Percentiles rank a stretch among this genome's conserved stretches.
phyloP scores from a whole-genome alignment of 2,888 invertebrate species.

The Bursaphelenchus okinawaensis region DNA sequence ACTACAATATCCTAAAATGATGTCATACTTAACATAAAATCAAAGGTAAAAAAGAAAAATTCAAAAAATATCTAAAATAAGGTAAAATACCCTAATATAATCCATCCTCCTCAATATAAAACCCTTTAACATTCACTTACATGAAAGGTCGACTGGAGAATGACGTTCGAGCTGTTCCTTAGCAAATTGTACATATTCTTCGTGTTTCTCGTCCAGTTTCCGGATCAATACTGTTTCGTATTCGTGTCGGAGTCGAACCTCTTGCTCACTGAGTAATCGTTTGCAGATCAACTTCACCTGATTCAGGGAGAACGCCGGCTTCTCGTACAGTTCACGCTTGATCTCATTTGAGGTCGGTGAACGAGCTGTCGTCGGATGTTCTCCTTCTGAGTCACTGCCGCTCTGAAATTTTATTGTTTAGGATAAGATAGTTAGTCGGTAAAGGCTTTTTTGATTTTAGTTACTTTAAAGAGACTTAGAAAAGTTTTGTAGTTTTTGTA shows the following conservation, averaged over 20 bases:
- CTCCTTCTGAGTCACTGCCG: conserved; percentile 52
- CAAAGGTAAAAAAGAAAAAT: no score
- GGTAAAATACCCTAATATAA: no score
- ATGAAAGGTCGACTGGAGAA: conserved; percentile 21
- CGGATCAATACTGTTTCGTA: conserved; percentile 85
- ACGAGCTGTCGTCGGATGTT: conserved; percentile 18
- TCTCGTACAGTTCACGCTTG: conserved; percentile 29
- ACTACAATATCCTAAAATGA: no score
- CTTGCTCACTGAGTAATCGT: conserved; percentile 89
- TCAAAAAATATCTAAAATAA: no score
- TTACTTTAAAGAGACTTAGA: no score
- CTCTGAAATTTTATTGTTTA: no score
- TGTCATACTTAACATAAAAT: no score
- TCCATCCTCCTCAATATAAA: no score
- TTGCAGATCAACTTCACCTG: conserved; percentile 89
- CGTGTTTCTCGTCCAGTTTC: conserved; percentile 95
- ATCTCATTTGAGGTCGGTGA: background rate
- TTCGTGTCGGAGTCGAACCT: conserved; percentile 84
- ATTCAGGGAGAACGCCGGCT: conserved; percentile 43
- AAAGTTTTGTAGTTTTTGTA: no score
- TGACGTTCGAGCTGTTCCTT: conserved; percentile 76
- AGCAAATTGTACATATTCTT: conserved; percentile 96
- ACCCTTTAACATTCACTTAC: conserved; percentile 22
- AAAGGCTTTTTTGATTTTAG: no score
- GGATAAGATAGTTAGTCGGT: no score